Conservation (phyloP, 2,113 vertebrate species). For the Paramisgurnus dabryanus region DNA sequence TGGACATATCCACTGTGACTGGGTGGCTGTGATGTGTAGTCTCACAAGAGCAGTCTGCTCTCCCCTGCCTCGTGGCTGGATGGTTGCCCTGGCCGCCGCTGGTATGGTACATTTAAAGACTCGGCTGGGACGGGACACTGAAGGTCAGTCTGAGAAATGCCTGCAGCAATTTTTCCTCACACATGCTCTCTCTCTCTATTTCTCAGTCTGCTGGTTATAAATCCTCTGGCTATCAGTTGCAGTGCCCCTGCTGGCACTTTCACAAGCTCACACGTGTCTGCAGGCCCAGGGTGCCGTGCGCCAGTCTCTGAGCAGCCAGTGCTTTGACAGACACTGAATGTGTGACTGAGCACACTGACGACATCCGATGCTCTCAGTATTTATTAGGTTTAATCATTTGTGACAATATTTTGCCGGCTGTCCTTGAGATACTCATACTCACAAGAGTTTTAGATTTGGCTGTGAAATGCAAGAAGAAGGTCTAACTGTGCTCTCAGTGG, state of each 20-base stretch:
- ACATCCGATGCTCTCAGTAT: constrained; percentile 31
- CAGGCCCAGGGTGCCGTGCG: constrained; percentile 44
- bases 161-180: constrained; percentile 54
- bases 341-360: constrained; percentile 40
- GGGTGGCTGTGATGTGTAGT: constrained; percentile 26
- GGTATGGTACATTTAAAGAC: constrained; percentile 18
- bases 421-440: constrained; percentile 6
- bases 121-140: constrained; percentile 27
- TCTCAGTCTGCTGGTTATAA: constrained; percentile 52
- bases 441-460: not conserved
- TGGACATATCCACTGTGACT: constrained; percentile 27
- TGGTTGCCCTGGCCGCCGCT: constrained; percentile 21
- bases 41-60: not conserved
- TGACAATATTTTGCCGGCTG: constrained; percentile 20
- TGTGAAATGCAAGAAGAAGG: too few relatives aligned
- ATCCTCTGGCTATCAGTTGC: constrained; percentile 53
- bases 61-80: constrained; percentile 19
- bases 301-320: constrained; percentile 49
- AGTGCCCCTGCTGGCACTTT: constrained; percentile 55
- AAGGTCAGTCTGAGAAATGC: constrained; percentile 53
- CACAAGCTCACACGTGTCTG: constrained; percentile 55
- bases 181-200: constrained; percentile 26
- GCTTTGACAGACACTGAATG: constrained; percentile 45
- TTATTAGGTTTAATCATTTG: constrained; percentile 52
- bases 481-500: not conserved